Evolutionary conservation across 1,140 invertebrate species (phyloP).

Genomic region (Neodiprion virginianus): DNA sequence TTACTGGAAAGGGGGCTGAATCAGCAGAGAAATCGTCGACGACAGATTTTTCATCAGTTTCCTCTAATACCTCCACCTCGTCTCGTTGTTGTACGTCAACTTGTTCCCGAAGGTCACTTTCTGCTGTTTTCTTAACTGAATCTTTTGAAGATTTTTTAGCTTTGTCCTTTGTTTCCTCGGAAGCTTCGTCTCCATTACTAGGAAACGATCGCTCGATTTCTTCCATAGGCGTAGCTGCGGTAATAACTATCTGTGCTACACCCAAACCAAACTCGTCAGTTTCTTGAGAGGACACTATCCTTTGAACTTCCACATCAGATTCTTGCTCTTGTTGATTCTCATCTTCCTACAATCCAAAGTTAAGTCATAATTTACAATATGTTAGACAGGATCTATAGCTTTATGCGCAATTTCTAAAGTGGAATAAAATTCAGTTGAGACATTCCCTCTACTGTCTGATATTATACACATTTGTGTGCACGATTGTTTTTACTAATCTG

Average conservation of each 20-base stretch:
- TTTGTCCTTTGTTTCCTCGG: conserved; percentile 33
- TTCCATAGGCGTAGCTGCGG: conserved; percentile 89
- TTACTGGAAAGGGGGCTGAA: conserved; percentile 64
- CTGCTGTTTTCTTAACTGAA: conserved; percentile 34
- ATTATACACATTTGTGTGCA: no score
- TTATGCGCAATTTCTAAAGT: no score
- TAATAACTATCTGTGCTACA: conserved; percentile 87
- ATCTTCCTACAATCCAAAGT: conserved; percentile 24
- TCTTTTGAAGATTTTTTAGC: conserved; percentile 29
- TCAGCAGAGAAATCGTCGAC: conserved; percentile 59
- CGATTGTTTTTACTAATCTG: no score
- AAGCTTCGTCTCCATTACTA: conserved; percentile 32
- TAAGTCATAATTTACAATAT: neutral
- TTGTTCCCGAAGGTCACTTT: conserved; percentile 25
- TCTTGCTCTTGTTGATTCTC: conserved; percentile 38
- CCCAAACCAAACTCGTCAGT: conserved; percentile 67
- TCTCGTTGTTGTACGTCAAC: conserved; percentile 37
- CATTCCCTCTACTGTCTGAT: no score
- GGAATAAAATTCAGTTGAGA: no score
- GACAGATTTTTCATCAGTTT: conserved; percentile 48
- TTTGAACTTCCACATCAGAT: conserved; percentile 12
- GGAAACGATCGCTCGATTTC: conserved; percentile 76
- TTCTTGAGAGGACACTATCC: conserved; percentile 22
- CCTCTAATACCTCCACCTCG: conserved; percentile 41
- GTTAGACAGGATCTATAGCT: neutral